Base-by-base conservation (phyloP, 2,113 vertebrate genomes). In the Acrocephalus arundinaceus region DNA sequence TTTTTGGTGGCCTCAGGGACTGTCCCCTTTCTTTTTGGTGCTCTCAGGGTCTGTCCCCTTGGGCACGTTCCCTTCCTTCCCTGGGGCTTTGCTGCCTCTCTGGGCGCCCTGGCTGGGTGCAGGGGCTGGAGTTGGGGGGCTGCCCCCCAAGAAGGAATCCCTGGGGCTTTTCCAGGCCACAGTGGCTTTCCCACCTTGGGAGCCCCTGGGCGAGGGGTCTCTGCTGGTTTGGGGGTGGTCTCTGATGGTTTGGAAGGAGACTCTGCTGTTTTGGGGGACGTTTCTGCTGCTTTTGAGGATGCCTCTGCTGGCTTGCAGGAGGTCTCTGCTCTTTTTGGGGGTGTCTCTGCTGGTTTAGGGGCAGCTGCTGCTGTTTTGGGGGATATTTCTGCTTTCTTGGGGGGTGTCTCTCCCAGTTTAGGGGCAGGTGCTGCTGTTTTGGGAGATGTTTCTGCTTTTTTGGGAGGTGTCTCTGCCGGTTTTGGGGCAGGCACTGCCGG, bases 281-380 rank as follows among this genome's bases (percentile, higher is more conserved):
- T 55, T 15, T 13, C 65, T 35, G 28, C 23, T 31, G 24, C 0
- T 67, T 85, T 85, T 5, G 52, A 8, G 30, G 66, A 21, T 3
- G 48, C 24, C 33, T 31, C 46, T 8, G 31, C 10, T 23, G 23
- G 28, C 48, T 65, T 74, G 58, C 2, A 1, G 18, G 13, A 11
- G 0, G 3, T 41, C 17, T 35, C 84, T 41, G 14, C 45, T 27
- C 6, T 63, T 11, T 63, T 55, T 2, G 9, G 7, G 17, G 49
- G 3, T 17, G 21, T 18, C 18, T 31, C 72, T 0, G 2, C 45
- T 1, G 4, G 11, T 43, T 67, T 86, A 25, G 31, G 13, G 14
- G 17, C 25, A 58, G 52, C 9, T 7, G 14, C 45, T 52, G 63
- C 17, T 51, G 52, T 13, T 59, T 51, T 86, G 27, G 6, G 17